Evolutionary conservation across 2,797 vertebrate species (phyloP), one percentile per base, ranked within the genome.

Genomic region (Siniperca scherzeri): DNA sequence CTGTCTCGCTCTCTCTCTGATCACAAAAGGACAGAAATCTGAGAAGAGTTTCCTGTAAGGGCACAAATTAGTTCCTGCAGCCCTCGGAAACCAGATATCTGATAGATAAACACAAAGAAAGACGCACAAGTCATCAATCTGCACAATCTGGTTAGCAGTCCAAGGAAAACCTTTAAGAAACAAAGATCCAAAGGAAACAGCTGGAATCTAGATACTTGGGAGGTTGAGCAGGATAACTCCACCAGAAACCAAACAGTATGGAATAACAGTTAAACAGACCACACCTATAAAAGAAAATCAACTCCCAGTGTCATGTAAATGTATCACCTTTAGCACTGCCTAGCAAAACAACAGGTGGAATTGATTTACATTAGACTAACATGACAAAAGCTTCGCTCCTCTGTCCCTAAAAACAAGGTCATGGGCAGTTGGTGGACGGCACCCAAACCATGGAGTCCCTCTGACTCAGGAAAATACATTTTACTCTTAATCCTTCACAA

Each of bases 391-490:
- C 4, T n/a, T 50, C 2, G 36, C 67, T 78, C 62, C 52, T 62
- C 42, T 80, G 56, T 69, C 59, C 64, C 22, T 64, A 25, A 70
- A 81, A 84, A 87, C 76, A 72, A 78, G 61, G 79, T 64, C 79
- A 68, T 27, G 36, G 61, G 59, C 38, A 8, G 70, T 76, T 66
- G 30, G 76, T 77, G 70, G 81, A 75, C n/a, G 4, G 61, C 80
- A 66, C 60, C 62, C 53, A 76, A 82, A 73, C 73, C 66, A 83
- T 52, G 46, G 86, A 78, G 84, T 50, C 81, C 68, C 61, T 92
- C 93, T 90, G 93, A 93, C 89, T 91, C 88, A 92, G 90, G 91
- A 79, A 89, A 94, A 93, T 7, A 91, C 89, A 93, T 94, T 93
- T 92, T 89, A 70, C 75, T 87, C 91, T 76, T 95, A 93, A 94